Percentiles rank a stretch among this genome's conserved stretches.
Evolutionary conservation across 2,797 vertebrate genomes (phyloP).

Genomic region (Phalanger gymnotis): DNA sequence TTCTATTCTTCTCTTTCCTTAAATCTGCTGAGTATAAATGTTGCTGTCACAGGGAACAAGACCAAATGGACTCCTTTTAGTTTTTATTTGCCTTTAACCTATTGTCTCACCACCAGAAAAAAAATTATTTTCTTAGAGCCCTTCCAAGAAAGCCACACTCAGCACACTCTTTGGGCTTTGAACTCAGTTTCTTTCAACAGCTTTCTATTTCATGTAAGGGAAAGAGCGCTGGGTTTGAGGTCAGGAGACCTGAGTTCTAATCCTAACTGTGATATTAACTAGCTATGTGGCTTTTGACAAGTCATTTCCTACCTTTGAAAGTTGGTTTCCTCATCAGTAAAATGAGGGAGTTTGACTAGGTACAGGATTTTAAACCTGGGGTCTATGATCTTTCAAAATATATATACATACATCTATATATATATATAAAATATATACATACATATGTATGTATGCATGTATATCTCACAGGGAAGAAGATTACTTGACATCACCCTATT

Average conservation of each 20-base stretch:
- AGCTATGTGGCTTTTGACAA: background rate
- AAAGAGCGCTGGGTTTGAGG: background rate
- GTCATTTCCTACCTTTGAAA: background rate
- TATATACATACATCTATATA: background rate
- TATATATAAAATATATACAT: no score
- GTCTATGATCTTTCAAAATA: background rate
- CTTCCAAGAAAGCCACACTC: background rate
- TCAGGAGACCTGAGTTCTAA: background rate
- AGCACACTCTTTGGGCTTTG: background rate
- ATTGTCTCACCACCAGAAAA: constrained; percentile 27
- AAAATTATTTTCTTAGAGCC: background rate
- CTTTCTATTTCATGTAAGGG: background rate
- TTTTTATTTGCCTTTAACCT: constrained; percentile 43
- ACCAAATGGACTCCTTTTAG: background rate
- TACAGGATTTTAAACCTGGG: background rate
- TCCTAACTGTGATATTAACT: background rate
- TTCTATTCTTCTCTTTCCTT: constrained; percentile 10
- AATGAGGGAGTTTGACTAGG: background rate
- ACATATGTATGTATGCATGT: background rate
- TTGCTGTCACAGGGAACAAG: constrained; percentile 11
- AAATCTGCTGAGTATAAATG: constrained; percentile 42
- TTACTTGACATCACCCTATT: background rate
- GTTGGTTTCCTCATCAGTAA: background rate
- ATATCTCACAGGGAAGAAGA: background rate
- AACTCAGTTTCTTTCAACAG: background rate